A percentile compares a stretch with the other conserved stretches of the same genome.
Conservation (phyloP, 2,797 vertebrate species). For the Paedocypris micromegethes region DNA sequence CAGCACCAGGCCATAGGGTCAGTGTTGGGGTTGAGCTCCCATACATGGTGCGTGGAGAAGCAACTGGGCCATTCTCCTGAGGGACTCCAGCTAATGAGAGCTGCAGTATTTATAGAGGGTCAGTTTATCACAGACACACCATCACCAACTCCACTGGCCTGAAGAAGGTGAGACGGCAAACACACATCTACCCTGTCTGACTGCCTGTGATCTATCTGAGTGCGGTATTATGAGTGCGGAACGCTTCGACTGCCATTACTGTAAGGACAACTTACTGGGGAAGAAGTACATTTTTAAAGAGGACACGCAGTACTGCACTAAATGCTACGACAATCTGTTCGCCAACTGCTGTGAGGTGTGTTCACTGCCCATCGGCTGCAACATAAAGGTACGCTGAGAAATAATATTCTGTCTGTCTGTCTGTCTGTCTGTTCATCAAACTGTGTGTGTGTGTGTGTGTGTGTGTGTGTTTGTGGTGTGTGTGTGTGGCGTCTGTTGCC, state of each 20-base stretch:
- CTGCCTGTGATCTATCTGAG: too few species aligned
- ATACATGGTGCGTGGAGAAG: constrained; percentile 72
- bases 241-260: constrained; percentile 83
- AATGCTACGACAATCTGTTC: constrained; percentile 87
- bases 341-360: constrained; percentile 86
- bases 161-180: constrained; percentile 21
- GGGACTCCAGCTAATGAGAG: constrained; percentile 72
- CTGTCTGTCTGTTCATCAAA: too few species aligned
- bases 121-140: constrained; percentile 61
- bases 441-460: too few species aligned
- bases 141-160: constrained; percentile 51
- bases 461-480: too few species aligned
- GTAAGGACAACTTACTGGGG: constrained; percentile 84
- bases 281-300: constrained; percentile 87
- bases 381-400: constrained; percentile 76
- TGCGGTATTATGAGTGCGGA: constrained; percentile 76
- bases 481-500: too few species aligned
- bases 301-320: constrained; percentile 82
- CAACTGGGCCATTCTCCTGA: constrained; percentile 60
- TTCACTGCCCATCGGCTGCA: constrained; percentile 79
- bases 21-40: constrained; percentile 54
- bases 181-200: too few species aligned
- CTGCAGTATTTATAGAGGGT: constrained; percentile 76
- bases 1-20: constrained; percentile 27
- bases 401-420: neutral